Evolutionary conservation across 2,113 vertebrate genomes (phyloP).

Genomic region (Bujurquina vittata): DNA sequence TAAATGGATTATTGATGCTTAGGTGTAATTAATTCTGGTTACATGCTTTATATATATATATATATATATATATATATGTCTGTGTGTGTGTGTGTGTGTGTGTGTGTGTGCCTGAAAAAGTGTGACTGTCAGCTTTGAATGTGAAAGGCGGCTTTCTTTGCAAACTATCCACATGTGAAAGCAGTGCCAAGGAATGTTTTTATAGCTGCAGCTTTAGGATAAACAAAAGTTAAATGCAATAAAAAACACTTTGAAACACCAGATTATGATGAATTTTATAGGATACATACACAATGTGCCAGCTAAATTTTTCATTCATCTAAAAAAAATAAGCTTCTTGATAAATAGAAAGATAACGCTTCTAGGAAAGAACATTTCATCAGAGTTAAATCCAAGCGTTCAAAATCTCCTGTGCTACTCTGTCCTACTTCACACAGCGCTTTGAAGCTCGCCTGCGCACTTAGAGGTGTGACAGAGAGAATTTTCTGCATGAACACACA

Average conservation of each 20-base stretch:
- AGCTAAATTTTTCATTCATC: not conserved
- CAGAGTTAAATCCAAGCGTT: conserved; percentile 6
- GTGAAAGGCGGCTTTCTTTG: not conserved
- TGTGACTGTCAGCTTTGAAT: not conserved
- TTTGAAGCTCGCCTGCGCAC: conserved; percentile 13
- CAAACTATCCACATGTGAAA: not conserved
- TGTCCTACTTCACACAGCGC: not conserved
- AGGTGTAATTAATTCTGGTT: not conserved
- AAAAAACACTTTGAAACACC: not conserved
- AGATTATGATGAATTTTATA: not conserved
- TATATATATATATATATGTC: too few relatives aligned
- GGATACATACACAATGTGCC: not conserved
- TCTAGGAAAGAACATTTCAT: not conserved
- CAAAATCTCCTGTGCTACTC: not conserved
- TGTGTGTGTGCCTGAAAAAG: too few relatives aligned
- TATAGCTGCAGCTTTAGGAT: not conserved
- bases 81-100: too few relatives aligned
- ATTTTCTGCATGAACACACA: not conserved
- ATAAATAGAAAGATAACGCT: not conserved
- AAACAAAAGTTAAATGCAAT: not conserved
- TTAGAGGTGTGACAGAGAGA: not conserved
- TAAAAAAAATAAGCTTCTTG: not conserved
- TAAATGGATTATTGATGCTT: not conserved
- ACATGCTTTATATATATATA: not conserved
- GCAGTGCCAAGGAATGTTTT: not conserved